These are phyloP conservation scores for Cephalopterus ornatus DNA, from an alignment of 2,113 vertebrate species.

Conservation along the genomic window DNA sequence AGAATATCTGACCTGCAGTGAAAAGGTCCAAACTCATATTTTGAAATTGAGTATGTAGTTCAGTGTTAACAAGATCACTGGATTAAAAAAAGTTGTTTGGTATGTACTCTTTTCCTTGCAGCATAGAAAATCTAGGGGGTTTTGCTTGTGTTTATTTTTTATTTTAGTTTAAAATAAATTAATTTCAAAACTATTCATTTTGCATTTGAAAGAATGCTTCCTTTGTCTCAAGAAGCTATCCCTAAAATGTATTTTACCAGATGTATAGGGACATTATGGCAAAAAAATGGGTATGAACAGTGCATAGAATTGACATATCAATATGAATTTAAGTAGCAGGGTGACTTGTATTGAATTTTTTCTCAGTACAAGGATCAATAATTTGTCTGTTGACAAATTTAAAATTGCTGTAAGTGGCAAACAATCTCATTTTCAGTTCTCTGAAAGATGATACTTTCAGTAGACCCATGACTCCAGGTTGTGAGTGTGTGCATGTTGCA, in stretches of 20 bases:
- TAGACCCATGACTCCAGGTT: background rate
- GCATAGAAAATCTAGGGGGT: background rate
- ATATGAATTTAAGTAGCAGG: background rate
- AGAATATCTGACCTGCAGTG: background rate
- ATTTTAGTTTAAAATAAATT: background rate
- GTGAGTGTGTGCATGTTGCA: background rate
- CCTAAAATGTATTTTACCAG: background rate
- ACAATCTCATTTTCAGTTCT: background rate
- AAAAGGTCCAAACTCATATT: background rate
- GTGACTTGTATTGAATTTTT: background rate
- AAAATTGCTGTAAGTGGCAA: background rate
- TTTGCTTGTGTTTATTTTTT: background rate
- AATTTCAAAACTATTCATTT: background rate
- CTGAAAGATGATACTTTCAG: background rate
- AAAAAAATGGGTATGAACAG: background rate
- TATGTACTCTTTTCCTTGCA: background rate
- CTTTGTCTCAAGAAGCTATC: background rate
- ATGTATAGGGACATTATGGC: background rate
- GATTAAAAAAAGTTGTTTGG: background rate
- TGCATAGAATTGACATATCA: background rate
- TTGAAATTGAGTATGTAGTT: background rate
- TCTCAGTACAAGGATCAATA: background rate
- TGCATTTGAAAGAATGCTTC: background rate
- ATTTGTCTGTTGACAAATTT: conserved; percentile 13
- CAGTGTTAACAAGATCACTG: background rate